Evolutionary conservation across 1,140 invertebrate species (phyloP).

Genomic region (Oedothorax gibbosus): DNA sequence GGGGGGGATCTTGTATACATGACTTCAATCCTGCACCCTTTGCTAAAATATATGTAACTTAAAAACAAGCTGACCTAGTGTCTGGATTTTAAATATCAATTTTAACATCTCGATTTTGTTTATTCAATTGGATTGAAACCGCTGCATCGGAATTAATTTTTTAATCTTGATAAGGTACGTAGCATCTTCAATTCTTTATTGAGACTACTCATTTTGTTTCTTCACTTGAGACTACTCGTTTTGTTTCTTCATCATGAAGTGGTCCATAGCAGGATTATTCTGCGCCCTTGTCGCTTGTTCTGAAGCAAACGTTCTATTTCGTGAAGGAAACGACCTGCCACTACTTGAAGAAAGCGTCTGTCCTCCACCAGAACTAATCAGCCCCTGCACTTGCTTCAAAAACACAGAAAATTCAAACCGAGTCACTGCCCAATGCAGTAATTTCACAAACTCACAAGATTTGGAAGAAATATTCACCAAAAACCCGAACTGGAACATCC

Average conservation of each 20-base stretch:
- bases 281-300: background rate
- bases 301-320: background rate
- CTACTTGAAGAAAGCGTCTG: background rate
- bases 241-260: too few species aligned
- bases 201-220: too few species aligned
- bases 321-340: background rate
- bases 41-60: background rate
- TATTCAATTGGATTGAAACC: too few species aligned
- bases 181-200: too few species aligned
- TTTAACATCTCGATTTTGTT: too few species aligned
- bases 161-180: too few species aligned
- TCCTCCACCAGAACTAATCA: background rate
- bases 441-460: background rate
- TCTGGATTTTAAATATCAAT: background rate
- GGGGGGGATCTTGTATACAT: too few species aligned
- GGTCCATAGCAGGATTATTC: background rate
- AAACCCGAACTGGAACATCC: constrained; percentile 3
- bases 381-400: constrained; percentile 13
- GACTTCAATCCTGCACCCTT: background rate
- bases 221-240: too few species aligned
- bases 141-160: too few species aligned
- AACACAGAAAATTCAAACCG: background rate
- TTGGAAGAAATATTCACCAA: background rate
- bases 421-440: background rate
- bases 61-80: background rate